Evolutionary conservation across 1,140 invertebrate species (phyloP).

Genomic region (Zaprionus africanus): DNA sequence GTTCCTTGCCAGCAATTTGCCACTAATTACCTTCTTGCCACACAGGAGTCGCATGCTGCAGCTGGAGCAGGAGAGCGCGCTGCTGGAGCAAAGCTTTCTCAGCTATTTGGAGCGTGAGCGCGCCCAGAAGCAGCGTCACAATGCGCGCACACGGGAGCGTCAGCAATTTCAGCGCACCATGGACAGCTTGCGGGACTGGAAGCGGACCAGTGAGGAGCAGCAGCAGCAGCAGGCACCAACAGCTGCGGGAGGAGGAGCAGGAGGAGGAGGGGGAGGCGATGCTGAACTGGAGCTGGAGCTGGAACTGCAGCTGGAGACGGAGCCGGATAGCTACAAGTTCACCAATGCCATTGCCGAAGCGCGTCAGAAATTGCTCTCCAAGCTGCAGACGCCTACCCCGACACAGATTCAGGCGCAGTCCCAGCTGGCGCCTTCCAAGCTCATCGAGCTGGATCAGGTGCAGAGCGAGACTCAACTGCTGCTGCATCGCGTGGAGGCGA

Average conservation of each 20-base stretch:
- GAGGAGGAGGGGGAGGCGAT: background rate
- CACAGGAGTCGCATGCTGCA: conserved; percentile 71
- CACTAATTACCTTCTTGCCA: background rate
- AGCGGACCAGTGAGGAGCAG: conserved; percentile 21
- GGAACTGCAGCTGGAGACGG: background rate
- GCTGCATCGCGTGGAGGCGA: conserved; percentile 35
- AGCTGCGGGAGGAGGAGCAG: background rate
- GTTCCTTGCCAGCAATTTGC: background rate
- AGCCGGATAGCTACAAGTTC: conserved; percentile 56
- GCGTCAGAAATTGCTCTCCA: conserved; percentile 46
- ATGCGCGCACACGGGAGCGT: conserved; percentile 24
- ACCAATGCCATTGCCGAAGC: conserved; percentile 65
- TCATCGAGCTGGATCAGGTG: conserved; percentile 9
- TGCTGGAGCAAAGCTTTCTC: conserved; percentile 71
- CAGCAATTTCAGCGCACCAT: conserved; percentile 46
- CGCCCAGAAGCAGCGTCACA: conserved; percentile 27
- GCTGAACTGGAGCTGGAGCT: conserved; percentile 42
- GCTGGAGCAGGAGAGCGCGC: conserved; percentile 76
- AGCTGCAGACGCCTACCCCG: conserved; percentile 25
- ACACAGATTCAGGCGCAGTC: background rate
- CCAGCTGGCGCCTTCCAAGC: background rate
- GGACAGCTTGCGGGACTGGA: conserved; percentile 47
- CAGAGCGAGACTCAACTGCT: conserved; percentile 25
- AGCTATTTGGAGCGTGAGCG: conserved; percentile 64
- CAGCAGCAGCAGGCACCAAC: background rate